Base-by-base conservation (phyloP, 2,113 vertebrate species). In the Bufo bufo region DNA sequence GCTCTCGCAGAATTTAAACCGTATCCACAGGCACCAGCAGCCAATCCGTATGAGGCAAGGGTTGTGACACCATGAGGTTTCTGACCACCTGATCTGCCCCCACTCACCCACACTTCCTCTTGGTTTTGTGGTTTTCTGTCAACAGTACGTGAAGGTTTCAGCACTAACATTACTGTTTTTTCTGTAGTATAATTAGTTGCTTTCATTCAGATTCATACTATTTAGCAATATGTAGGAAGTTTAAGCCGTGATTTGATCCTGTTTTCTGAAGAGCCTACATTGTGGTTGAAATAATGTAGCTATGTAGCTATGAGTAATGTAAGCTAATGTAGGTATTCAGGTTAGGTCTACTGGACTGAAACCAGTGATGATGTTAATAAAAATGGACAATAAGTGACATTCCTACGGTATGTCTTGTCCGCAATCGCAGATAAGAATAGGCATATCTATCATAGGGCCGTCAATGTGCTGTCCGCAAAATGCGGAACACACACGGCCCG, bases 31-130 rank as follows among this genome's bases (percentile, higher is more conserved):
- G 81, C 61, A 9, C 4, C 2, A 86, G 91, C 90, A 84, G 83
- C 94, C 94, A 93, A 93, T 94, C 92, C 52, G 85, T 0, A 11
- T 1, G 66, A 86, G 91, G 91, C 14, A 93, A 92, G 94, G 87
- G 90, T 23, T 92, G 92, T 93, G 93, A 94, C 91, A 92, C 95
- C 94, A 94, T 91, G 92, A 92, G 92, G 91, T 89, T 93, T 80
- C 89, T 90, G 93, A 92, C 80, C 87, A 84, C 77, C 91, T 14
- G 59, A 90, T 90, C 94, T 90, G 90, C 93, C 94, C 94, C 94
- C 90, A 6, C 92, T 93, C 92, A 94, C 93, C 94, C 93, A 94
- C 92, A 93, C 94, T 96, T 95, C 95, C 95, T 85, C 90, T 91
- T 90, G 94, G 94, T 92, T 94, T 95, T 95, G 94, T 94, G 95